Conservation (phyloP, 2,888 invertebrate genomes). For the Stenodema calcarata region DNA sequence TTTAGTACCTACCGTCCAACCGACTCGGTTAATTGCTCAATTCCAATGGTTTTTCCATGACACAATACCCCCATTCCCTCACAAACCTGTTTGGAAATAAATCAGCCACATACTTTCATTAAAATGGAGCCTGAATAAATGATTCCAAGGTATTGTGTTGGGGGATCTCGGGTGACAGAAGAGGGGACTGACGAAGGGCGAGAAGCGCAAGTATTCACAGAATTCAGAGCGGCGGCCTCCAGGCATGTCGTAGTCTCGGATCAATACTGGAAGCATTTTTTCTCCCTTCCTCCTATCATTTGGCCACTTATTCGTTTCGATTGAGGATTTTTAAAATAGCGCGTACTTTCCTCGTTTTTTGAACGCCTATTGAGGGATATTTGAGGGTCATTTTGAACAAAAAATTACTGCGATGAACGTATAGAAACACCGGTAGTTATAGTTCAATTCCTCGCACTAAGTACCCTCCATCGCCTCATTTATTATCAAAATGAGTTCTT, state of each 20-base stretch:
- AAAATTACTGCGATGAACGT: no score
- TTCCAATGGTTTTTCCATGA: background rate
- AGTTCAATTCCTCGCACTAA: no score
- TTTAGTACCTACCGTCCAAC: no score
- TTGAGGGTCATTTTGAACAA: no score
- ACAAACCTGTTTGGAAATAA: background rate
- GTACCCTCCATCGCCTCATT: no score
- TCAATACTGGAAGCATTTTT: constrained; percentile 11
- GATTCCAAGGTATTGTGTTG: background rate
- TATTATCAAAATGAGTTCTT: no score
- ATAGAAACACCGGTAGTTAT: no score
- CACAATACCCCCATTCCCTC: background rate
- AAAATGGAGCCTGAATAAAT: background rate
- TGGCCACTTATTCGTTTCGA: background rate
- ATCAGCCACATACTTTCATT: background rate
- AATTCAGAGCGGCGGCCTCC: constrained; percentile 9
- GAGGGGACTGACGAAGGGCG: background rate
- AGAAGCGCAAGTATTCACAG: constrained; percentile 21
- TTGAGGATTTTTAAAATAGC: background rate
- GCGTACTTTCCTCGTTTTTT: no score
- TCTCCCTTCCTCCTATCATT: background rate
- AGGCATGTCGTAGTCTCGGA: constrained; percentile 18
- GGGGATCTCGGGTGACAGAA: background rate
- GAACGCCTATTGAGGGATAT: no score
- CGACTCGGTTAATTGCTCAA: no score